Evolutionary conservation across 2,797 vertebrate genomes (phyloP).

Genomic region (Dryobates pubescens): DNA sequence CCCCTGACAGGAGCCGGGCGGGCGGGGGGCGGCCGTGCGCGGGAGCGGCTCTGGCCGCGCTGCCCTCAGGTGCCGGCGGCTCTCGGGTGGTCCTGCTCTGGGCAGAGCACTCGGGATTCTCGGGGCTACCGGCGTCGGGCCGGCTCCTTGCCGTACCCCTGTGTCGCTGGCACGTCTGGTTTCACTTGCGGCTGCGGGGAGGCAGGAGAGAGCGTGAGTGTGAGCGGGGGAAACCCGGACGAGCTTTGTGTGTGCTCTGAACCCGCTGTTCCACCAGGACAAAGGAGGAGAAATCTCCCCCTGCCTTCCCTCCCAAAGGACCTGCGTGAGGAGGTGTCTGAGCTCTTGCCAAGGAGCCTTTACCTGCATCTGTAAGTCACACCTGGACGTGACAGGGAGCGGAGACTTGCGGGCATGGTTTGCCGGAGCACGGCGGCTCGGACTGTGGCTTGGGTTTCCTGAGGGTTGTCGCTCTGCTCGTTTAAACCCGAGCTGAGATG

Average conservation of each 20-base stretch:
- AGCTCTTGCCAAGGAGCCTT: background rate
- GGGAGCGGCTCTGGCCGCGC: background rate
- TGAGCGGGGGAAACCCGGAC: background rate
- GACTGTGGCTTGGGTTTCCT: background rate
- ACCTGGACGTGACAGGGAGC: background rate
- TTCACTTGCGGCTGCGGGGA: background rate
- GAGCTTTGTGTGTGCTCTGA: background rate
- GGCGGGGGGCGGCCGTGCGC: background rate
- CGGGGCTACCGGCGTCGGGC: background rate
- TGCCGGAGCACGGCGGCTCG: rapidly evolving
- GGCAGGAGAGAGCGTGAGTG: background rate
- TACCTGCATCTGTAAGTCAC: background rate
- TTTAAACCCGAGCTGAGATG: background rate
- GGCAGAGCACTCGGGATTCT: background rate
- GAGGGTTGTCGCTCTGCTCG: background rate
- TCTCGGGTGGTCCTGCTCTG: background rate
- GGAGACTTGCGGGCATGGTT: background rate
- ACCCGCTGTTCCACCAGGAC: background rate
- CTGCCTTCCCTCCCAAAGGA: rapidly evolving
- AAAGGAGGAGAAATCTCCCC: background rate
- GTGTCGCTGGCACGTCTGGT: background rate
- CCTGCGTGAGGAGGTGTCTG: background rate
- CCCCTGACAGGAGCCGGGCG: background rate
- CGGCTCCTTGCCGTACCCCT: background rate
- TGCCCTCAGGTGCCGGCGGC: background rate